phyloP scores from a whole-genome alignment of 2,888 invertebrate species.

The Orchesella flavescens region DNA sequence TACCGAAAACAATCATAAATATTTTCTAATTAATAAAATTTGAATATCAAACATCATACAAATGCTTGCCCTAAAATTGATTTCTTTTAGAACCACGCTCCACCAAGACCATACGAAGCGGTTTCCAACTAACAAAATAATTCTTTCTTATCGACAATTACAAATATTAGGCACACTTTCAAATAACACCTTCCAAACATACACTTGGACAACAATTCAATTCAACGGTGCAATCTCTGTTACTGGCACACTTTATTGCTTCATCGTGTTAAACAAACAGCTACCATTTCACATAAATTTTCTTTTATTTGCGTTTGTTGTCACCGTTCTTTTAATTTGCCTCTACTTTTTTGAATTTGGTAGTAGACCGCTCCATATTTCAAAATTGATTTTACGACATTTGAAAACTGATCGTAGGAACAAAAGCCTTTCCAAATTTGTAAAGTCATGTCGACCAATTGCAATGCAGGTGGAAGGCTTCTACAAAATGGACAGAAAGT shows the following conservation, averaged over 20 bases:
- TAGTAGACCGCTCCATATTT: not conserved
- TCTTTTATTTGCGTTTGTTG: not conserved
- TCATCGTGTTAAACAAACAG: not conserved
- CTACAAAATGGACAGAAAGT: not conserved
- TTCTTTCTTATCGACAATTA: not conserved
- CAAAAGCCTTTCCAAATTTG: not conserved
- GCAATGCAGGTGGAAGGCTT: constrained; percentile 12
- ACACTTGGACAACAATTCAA: not conserved
- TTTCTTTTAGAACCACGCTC: no score
- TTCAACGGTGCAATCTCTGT: not conserved
- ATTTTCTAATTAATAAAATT: no score
- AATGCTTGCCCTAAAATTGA: no score
- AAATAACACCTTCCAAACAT: not conserved
- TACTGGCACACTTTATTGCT: not conserved
- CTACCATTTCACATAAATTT: not conserved
- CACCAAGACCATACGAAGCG: no score
- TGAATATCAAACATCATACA: no score
- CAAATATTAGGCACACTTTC: not conserved
- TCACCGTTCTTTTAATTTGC: not conserved
- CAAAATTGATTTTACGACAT: not conserved
- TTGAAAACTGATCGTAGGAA: not conserved
- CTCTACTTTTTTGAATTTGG: not conserved
- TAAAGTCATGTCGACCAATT: not conserved
- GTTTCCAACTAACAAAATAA: not conserved
- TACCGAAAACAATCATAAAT: no score